Percentiles rank a stretch among this genome's conserved stretches.
phyloP scores from a whole-genome alignment of 2,888 invertebrate genomes.

The Perizoma flavofasciatum region DNA sequence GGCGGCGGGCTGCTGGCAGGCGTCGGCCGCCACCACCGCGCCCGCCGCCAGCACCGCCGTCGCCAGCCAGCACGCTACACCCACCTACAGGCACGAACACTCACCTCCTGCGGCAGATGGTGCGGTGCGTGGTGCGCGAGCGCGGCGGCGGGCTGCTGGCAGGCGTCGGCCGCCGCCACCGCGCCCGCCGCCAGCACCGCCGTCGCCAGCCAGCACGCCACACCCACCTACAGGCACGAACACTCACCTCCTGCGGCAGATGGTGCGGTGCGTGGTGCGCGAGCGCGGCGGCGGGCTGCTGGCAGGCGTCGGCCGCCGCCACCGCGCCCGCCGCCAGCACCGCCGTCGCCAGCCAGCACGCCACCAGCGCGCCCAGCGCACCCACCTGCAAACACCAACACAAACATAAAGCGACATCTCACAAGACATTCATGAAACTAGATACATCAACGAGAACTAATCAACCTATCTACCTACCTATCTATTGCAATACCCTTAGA shows the following conservation, averaged over 20 bases:
- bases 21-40: no score
- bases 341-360: conserved; percentile 94
- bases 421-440: no score
- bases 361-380: conserved; percentile 88
- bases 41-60: no score
- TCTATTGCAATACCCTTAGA: no score
- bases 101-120: conserved; percentile 79
- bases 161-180: conserved; percentile 93
- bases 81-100: no score
- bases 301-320: conserved; percentile 93
- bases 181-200: conserved; percentile 93
- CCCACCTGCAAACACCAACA: conserved; percentile 57
- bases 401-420: background rate
- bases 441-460: no score
- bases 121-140: conserved; percentile 86
- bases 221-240: conserved; percentile 61
- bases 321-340: conserved; percentile 93
- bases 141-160: conserved; percentile 93
- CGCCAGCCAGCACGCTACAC: conserved; percentile 36
- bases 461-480: no score
- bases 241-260: conserved; percentile 81
- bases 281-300: conserved; percentile 92
- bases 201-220: conserved; percentile 92
- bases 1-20: conserved; percentile 84
- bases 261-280: conserved; percentile 85